Conservation (phyloP, 1,140 invertebrate genomes). For the Atopsyche davidsoni region DNA sequence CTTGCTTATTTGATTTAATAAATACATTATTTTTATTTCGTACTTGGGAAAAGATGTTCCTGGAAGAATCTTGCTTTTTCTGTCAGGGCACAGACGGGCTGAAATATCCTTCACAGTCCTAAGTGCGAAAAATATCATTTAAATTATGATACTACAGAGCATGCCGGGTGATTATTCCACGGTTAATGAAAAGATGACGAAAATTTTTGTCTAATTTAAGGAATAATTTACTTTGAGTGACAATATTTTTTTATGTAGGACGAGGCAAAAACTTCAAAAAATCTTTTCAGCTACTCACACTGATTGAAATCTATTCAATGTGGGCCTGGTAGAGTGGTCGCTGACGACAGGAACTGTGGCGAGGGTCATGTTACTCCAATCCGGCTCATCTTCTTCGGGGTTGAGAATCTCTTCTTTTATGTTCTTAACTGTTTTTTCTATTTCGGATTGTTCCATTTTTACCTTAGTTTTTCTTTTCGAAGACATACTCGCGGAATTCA, state of each 20-base stretch:
- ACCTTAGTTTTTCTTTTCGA: constrained; percentile 19
- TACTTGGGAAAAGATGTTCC: constrained; percentile 24
- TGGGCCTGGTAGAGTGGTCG: constrained; percentile 27
- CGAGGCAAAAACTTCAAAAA: too few relatives aligned
- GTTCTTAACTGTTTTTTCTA: constrained; percentile 34
- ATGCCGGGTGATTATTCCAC: too few relatives aligned
- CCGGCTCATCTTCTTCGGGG: constrained; percentile 37
- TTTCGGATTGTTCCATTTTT: constrained; percentile 32
- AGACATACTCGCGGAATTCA: constrained; percentile 34
- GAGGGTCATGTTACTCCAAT: constrained; percentile 45
- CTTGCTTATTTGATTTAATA: too few relatives aligned
- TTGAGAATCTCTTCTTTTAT: constrained; percentile 44
- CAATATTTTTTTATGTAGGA: too few relatives aligned
- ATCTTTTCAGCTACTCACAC: constrained; percentile 33
- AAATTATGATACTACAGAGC: too few relatives aligned
- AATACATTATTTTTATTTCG: too few relatives aligned
- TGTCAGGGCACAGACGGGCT: constrained; percentile 15
- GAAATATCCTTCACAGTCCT: constrained; percentile 22
- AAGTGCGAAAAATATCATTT: constrained; percentile 19
- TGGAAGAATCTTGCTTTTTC: constrained; percentile 19
- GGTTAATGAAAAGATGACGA: too few relatives aligned
- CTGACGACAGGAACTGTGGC: constrained; percentile 42
- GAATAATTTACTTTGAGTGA: too few relatives aligned
- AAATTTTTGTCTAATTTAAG: too few relatives aligned
- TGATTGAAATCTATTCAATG: constrained; percentile 37